Evolutionary conservation across 2,797 vertebrate genomes (phyloP), one percentile per base, ranked within the genome.

Genomic region (Gymnothorax javanicus): DNA sequence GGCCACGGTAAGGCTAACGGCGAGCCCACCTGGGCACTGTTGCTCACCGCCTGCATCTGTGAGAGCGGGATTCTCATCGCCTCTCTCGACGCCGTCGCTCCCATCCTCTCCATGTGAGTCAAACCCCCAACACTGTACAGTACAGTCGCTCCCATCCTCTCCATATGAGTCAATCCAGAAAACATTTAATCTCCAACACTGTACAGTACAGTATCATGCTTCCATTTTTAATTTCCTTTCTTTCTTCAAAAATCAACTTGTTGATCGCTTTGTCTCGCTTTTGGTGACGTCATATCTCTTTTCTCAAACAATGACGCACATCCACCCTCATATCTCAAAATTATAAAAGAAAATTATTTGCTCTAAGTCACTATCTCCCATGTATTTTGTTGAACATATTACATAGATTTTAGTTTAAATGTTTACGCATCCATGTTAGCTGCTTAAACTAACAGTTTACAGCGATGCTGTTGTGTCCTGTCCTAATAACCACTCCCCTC

Each of bases 61-160:
- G 98, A 99, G 95, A 99, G 94, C 0, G 98, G 98, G 84, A 99
- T 99, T 94, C 97, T 99, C 90, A 99, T 99, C 3, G 98, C 98
- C 1, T 99, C 98, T 84, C 97, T 99, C 87, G 98, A 99, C 43
- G 93, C 97, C 56, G 98, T 99, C 60, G 98, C 98, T 91, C 98
- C 98, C 86, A 99, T 99, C 94, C 98, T 99, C 89, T 99, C 98
- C 89, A 99, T 99, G 98, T 99, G 96, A 94, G 96, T 94, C 56
- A 13, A 17, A 57, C 64, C 73, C 64, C 20, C 5, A 17, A 25
- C 77, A 81, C 77, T 58, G 56, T 59, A 15, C 23, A 7, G 27
- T 25, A 27, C 12, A 82, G 98, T 99, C 60, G 98, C 98, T 91
- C 98, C 98, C 86, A 99, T 99, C 94, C 98, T 99, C 89, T 99